Percentiles rank a stretch among this genome's conserved stretches.
These are phyloP conservation scores for Cataglyphis hispanica DNA, from an alignment of 1,140 invertebrate species.

Conservation along the genomic window DNA sequence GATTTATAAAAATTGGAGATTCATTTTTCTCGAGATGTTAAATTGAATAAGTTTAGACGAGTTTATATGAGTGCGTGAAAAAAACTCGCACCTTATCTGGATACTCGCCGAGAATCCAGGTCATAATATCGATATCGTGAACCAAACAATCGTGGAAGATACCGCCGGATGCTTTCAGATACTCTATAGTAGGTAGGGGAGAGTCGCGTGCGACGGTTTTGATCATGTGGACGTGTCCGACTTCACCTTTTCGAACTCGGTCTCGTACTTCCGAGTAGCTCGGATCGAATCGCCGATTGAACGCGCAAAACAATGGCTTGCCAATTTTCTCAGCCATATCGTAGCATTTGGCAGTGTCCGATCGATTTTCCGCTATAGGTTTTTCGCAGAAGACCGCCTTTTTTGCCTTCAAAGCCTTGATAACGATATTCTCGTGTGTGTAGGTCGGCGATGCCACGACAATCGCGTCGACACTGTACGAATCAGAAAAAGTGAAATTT, in stretches of 20 bases:
- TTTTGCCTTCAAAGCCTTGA: slow-evolving; percentile 87
- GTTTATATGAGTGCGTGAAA: background rate
- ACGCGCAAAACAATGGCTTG: slow-evolving; percentile 89
- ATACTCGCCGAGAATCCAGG: slow-evolving; percentile 89
- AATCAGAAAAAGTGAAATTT: slow-evolving; percentile 61
- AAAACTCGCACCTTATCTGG: slow-evolving; percentile 84
- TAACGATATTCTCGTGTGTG: slow-evolving; percentile 89
- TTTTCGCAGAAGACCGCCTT: slow-evolving; percentile 92
- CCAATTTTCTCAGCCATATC: slow-evolving; percentile 87
- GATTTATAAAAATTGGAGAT: background rate
- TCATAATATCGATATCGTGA: slow-evolving; percentile 90
- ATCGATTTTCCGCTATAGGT: slow-evolving; percentile 88
- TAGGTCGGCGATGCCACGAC: slow-evolving; percentile 88
- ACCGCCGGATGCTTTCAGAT: slow-evolving; percentile 89
- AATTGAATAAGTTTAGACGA: background rate
- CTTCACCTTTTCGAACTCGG: slow-evolving; percentile 87
- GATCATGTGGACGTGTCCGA: slow-evolving; percentile 89
- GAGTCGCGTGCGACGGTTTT: slow-evolving; percentile 89
- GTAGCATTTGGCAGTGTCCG: slow-evolving; percentile 88
- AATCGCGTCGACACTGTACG: slow-evolving; percentile 87
- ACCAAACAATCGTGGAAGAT: slow-evolving; percentile 92
- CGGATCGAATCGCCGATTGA: slow-evolving; percentile 91
- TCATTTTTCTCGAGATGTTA: background rate
- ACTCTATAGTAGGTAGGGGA: slow-evolving; percentile 88
- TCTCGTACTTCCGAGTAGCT: slow-evolving; percentile 87